Conservation (phyloP, 2,113 vertebrate species). For the Bettongia penicillata region DNA sequence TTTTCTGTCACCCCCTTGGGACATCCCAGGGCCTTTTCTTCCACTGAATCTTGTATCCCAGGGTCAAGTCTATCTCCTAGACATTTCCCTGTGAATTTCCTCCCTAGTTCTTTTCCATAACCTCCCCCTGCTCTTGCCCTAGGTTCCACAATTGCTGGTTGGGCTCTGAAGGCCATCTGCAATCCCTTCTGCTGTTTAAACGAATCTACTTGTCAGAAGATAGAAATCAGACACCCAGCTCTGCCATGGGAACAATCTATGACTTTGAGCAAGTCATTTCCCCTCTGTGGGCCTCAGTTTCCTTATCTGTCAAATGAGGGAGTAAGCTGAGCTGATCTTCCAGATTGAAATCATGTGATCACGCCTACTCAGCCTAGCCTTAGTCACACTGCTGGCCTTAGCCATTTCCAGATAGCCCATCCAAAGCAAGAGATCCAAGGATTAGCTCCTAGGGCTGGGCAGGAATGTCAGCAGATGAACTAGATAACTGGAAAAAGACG, state of each 20-base stretch:
- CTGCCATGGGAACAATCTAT: not conserved
- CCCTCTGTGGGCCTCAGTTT: not conserved
- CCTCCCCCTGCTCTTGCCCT: not conserved
- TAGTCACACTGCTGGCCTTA: not conserved
- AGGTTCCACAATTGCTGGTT: not conserved
- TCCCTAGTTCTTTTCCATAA: not conserved
- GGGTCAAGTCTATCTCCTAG: not conserved
- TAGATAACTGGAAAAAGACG: not conserved
- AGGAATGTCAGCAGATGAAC: not conserved
- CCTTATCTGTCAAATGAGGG: not conserved
- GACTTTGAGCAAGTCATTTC: not conserved
- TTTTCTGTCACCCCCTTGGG: not conserved
- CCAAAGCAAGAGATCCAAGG: not conserved
- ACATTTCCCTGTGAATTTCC: not conserved
- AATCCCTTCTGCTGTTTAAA: not conserved
- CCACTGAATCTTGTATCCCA: not conserved
- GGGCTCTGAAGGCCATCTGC: not conserved
- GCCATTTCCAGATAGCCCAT: not conserved
- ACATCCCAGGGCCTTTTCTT: not conserved
- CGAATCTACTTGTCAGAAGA: not conserved
- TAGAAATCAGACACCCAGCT: not conserved
- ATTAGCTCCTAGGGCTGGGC: conserved; percentile 1
- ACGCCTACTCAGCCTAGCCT: not conserved
- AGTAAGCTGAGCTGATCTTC: not conserved
- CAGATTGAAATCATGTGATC: not conserved